Base-by-base conservation (phyloP, 2,888 invertebrate genomes). In the Stenchaetothrips biformis region DNA sequence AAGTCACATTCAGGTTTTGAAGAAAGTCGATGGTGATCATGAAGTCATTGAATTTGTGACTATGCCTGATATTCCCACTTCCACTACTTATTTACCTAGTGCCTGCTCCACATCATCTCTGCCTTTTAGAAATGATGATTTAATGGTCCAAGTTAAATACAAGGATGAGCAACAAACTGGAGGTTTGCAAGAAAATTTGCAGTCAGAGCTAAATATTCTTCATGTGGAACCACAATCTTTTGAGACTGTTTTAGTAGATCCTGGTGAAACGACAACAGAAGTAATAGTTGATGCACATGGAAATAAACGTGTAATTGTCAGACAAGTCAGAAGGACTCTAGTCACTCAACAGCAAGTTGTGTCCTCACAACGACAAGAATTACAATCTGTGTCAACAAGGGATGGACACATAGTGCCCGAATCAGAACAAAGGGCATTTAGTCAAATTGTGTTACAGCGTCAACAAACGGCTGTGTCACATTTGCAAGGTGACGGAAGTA, bases 271-370 rank as follows among this genome's bases (percentile, higher is more conserved):
- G 1, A 94, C 93, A 0, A 95, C 94, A 0, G 93, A 94, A 87
- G 92, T 94, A 4, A 90, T 93, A n/a, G 90, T 92, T 0, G 94
- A 94, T 84, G 91, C 94, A 25, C 94, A 95, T 85, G 95, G 95
- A 7, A 93, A 93, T 0, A 94, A 92, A 85, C 89, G 93, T 83
- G 94, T 95, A 79, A 92, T 95, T 81, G 92, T 95, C 0, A 92
- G 90, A 83, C 94, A 93, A 86, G 85, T 93, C 7, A 90, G 92
- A 80, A 90, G 91, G 84, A 93, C 92, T 0, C 87, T 92, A 27
- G 90, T 92, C 0, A 90, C 91, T 49, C 89, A 91, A 78, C 92
- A 92, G 84, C 91, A 93, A 85, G 89, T 90, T 53, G 86, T 92
- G 59, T 91, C 92, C 83, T 90, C 90, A 62, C 90, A 91, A 84